Evolutionary conservation across 2,113 vertebrate genomes (phyloP), one percentile per base, ranked within the genome.

Genomic region (Falco punctatus): DNA sequence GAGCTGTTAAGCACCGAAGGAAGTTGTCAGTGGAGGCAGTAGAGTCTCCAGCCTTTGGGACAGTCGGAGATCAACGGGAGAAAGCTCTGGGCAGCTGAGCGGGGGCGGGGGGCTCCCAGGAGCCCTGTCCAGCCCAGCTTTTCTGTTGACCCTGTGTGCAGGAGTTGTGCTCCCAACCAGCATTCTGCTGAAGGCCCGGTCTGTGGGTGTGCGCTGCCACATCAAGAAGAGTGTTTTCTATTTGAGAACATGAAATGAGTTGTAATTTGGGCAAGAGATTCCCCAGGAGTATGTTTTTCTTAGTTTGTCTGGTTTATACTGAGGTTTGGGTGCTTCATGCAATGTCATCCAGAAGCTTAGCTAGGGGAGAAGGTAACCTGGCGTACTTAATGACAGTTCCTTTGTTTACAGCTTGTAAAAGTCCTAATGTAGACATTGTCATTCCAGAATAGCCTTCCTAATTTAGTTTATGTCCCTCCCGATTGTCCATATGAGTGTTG

Each of bases 91-190:
- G 44, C 15, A 38, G 4, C 51, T 40, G 40, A 49, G 32, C 0
- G 6, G 32, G 15, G 33, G 16, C 3, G 5, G 35, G 30, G 33
- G 33, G 22, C 10, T 48, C 84, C 12, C 17, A 55, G 55, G 38
- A 86, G 51, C 6, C 13, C 54, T 71, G 81, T 42, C 42, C 52
- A 66, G 15, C 15, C 22, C 33, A 0, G 0, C 51, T 94, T 73
- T 74, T 78, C 20, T 72, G 20, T n/a, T 0, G 4, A 11, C 32
- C 52, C 0, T 0, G 0, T 48, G 44, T 27, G n/a, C 12, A 83
- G 67, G 46, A 82, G 15, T 65, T 75, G 33, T 2, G 7, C 4
- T 88, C 30, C 42, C 35, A 44, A 59, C 17, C 32, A 26, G 4
- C 17, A 24, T 83, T 70, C 27, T 67, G 33, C 66, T 40, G 49